These are phyloP conservation scores for Aldrovandia affinis DNA, from an alignment of 2,797 vertebrate species.

Conservation along the genomic window DNA sequence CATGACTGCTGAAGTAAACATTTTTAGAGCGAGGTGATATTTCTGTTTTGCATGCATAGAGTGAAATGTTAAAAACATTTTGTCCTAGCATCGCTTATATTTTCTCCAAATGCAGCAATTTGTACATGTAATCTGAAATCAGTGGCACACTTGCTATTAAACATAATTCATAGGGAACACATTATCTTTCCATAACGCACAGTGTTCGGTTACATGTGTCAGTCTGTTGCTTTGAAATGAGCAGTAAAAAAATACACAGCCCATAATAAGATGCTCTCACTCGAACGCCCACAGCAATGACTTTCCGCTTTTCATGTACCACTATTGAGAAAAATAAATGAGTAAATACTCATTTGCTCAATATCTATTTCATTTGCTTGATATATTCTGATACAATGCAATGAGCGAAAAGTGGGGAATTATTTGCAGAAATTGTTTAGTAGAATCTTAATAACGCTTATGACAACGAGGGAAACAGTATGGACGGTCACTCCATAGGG, in stretches of 20 bases:
- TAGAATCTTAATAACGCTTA: constrained; percentile 55
- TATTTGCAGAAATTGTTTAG: constrained; percentile 67
- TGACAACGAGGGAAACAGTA: constrained; percentile 25
- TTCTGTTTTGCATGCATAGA: neutral
- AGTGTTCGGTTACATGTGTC: neutral
- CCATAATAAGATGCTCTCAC: neutral
- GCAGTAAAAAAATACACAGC: neutral
- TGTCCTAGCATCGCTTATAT: no score
- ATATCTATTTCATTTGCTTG: constrained; percentile 63
- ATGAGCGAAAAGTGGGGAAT: no score
- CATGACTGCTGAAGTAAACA: neutral
- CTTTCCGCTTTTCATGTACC: neutral
- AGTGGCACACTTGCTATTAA: neutral
- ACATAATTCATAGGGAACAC: neutral
- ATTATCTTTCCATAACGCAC: neutral
- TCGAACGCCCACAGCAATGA: neutral
- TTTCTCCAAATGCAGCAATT: no score
- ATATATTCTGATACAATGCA: constrained; percentile 66
- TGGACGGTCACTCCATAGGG: neutral
- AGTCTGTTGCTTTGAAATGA: neutral
- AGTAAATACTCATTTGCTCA: constrained; percentile 35
- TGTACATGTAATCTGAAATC: no score
- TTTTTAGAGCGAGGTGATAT: neutral
- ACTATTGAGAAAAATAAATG: neutral
- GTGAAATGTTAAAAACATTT: no score